Evolutionary conservation across 2,888 invertebrate genomes (phyloP).

Genomic region (Gymnoscelis rufifasciata): DNA sequence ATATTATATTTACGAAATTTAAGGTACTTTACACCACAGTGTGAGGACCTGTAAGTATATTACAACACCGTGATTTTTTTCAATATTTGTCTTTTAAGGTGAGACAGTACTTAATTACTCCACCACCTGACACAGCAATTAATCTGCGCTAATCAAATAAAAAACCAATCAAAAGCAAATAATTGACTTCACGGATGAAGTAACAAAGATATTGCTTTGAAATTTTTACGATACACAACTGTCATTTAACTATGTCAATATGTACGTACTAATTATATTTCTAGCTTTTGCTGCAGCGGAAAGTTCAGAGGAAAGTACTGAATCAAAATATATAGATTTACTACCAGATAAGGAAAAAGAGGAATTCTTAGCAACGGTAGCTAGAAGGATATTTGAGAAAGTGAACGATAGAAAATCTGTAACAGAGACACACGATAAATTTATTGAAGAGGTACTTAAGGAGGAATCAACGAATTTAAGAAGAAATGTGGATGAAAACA

Average conservation of each 20-base stretch:
- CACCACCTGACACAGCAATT: not conserved
- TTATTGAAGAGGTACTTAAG: conserved; percentile 46
- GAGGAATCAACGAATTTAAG: conserved; percentile 46
- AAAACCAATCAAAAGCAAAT: conserved; percentile 34
- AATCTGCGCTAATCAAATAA: conserved; percentile 10
- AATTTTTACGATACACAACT: conserved; percentile 5
- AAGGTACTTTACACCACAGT: no score
- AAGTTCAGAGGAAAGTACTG: conserved; percentile 32
- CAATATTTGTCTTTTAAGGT: no score
- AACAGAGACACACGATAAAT: conserved; percentile 46
- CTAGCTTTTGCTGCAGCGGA: conserved; percentile 26
- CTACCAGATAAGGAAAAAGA: conserved; percentile 56
- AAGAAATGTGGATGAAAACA: conserved; percentile 4
- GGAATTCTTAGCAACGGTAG: conserved; percentile 53
- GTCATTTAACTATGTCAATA: conserved; percentile 31
- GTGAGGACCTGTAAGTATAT: no score
- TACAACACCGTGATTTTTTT: no score
- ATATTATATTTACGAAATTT: no score
- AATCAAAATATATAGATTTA: conserved; percentile 54
- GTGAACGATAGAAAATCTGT: conserved; percentile 41
- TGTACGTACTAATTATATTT: conserved; percentile 36
- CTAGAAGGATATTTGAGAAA: conserved; percentile 52
- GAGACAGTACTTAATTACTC: no score
- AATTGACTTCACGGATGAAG: conserved; percentile 28
- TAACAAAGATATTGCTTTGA: conserved; percentile 7